These are phyloP conservation scores for Felis chaus DNA, from an alignment of 2,113 vertebrate species.

Conservation along the genomic window DNA sequence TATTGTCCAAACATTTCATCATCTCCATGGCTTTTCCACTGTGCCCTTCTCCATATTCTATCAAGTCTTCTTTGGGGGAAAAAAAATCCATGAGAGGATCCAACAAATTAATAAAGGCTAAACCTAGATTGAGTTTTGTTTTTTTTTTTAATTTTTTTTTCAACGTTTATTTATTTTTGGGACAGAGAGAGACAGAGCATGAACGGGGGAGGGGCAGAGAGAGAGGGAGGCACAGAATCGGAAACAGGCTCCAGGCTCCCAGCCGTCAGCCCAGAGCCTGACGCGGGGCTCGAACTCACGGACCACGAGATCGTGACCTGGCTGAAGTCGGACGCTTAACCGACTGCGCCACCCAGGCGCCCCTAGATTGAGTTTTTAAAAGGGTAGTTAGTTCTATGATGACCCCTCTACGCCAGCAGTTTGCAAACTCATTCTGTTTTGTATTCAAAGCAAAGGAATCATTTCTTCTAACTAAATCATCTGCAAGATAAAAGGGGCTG, in stretches of 20 bases:
- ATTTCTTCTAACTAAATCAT: background rate
- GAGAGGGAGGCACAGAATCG: too few relatives aligned
- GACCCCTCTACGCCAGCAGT: background rate
- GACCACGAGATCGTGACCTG: too few relatives aligned
- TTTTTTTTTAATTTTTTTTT: too few relatives aligned
- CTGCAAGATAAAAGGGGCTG: background rate
- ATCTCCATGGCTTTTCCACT: background rate
- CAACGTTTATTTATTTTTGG: too few relatives aligned
- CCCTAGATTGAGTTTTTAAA: background rate
- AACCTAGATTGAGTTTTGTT: background rate
- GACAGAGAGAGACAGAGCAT: too few relatives aligned
- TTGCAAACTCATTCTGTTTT: background rate
- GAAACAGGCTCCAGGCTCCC: too few relatives aligned
- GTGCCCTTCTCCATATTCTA: background rate
- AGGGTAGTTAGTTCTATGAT: background rate
- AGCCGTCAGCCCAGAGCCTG: too few relatives aligned
- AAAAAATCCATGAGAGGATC: background rate
- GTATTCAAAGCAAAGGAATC: constrained; percentile 8
- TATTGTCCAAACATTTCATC: background rate
- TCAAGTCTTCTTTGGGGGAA: background rate
- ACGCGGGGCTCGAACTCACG: too few relatives aligned
- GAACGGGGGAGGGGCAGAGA: too few relatives aligned
- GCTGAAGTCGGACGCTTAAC: too few relatives aligned
- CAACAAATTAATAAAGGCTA: background rate
- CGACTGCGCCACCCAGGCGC: too few relatives aligned